A percentile compares a stretch with the other conserved stretches of the same genome.
Evolutionary conservation across 2,888 invertebrate species (phyloP).

Genomic region (Urechis unicinctus): DNA sequence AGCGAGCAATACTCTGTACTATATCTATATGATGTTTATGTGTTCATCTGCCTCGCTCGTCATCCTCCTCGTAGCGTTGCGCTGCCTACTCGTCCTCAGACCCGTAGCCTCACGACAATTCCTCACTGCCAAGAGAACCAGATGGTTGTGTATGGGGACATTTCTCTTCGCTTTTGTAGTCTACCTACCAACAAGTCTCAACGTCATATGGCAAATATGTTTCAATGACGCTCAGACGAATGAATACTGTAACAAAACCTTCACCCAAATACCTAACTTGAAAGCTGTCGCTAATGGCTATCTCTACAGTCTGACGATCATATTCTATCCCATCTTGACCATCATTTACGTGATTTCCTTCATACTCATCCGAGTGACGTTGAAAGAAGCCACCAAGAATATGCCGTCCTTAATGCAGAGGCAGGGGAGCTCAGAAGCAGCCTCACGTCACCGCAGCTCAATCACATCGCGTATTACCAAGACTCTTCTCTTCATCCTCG

Average conservation of each 20-base stretch:
- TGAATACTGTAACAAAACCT: neutral
- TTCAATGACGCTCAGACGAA: slow-evolving; percentile 3
- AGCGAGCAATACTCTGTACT: slow-evolving; percentile 7
- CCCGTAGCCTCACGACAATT: slow-evolving; percentile 1
- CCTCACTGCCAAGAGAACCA: neutral
- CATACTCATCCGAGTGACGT: slow-evolving; percentile 3
- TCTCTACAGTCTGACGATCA: neutral
- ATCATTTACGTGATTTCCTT: slow-evolving; percentile 7
- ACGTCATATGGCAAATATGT: slow-evolving; percentile 9
- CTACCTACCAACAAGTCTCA: slow-evolving; percentile 5
- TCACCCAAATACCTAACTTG: neutral
- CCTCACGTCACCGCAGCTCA: neutral
- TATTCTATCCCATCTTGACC: slow-evolving; percentile 10
- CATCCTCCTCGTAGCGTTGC: slow-evolving; percentile 7
- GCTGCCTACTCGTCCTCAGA: neutral
- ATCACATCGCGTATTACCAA: slow-evolving; percentile 2
- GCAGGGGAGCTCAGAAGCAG: neutral
- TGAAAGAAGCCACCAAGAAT: neutral
- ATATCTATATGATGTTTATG: slow-evolving; percentile 6
- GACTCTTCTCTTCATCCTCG: slow-evolving; percentile 8
- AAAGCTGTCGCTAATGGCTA: neutral
- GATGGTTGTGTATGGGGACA: neutral
- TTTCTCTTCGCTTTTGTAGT: neutral
- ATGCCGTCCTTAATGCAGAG: neutral
- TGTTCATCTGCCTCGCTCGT: slow-evolving; percentile 5